Conservation (phyloP, 2,113 vertebrate genomes). For the Protomyctophum bolini region DNA sequence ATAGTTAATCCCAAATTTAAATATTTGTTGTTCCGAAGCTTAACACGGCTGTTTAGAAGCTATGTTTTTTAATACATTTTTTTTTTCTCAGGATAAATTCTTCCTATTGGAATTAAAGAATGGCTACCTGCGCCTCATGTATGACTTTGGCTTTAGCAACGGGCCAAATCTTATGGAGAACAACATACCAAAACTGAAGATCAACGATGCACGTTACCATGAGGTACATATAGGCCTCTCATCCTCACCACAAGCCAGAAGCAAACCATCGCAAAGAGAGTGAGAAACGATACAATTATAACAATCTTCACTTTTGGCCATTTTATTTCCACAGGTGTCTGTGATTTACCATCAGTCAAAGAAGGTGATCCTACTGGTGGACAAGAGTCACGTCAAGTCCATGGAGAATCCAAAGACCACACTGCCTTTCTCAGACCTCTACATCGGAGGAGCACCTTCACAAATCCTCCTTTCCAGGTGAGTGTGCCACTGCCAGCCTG, state of each 20-base stretch:
- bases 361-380: slow-evolving; percentile 95
- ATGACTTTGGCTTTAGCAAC: slow-evolving; percentile 90
- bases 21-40: no score
- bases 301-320: not conserved
- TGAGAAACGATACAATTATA: no score
- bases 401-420: slow-evolving; percentile 91
- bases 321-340: slow-evolving; percentile 83
- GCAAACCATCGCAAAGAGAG: no score
- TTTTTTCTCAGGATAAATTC: slow-evolving; percentile 83
- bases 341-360: slow-evolving; percentile 97
- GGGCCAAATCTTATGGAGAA: slow-evolving; percentile 87
- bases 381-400: slow-evolving; percentile 91
- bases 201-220: slow-evolving; percentile 95
- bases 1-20: not conserved
- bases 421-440: slow-evolving; percentile 92
- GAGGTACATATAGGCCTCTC: slow-evolving; percentile 81
- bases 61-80: not conserved
- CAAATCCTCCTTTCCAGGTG: slow-evolving; percentile 87
- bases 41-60: no score
- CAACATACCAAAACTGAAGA: slow-evolving; percentile 85
- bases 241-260: no score
- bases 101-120: slow-evolving; percentile 92
- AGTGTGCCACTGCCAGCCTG: slow-evolving; percentile 1
- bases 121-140: slow-evolving; percentile 87
- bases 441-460: slow-evolving; percentile 91